Percentiles rank a stretch among this genome's conserved stretches.
These are phyloP conservation scores for Beroe forskalii DNA, from an alignment of 37 sponge, comb jelly and placozoan species.

Conservation along the genomic window DNA sequence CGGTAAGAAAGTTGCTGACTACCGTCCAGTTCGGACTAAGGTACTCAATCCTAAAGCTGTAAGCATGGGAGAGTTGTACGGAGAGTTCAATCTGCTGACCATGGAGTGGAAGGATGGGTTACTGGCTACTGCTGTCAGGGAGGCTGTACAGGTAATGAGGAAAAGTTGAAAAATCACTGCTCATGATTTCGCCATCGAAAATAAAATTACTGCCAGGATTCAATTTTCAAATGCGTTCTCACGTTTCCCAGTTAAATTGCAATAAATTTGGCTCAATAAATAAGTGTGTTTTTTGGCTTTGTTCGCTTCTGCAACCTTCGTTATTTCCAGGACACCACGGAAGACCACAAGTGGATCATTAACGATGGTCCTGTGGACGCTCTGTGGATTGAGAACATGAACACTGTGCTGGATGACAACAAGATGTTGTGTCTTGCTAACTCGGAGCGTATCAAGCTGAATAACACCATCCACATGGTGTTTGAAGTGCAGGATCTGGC, in stretches of 20 bases:
- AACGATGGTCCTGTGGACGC: conserved; percentile 99
- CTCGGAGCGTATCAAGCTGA: conserved; percentile 94
- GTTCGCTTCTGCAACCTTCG: too few species aligned
- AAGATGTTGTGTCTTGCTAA: conserved; percentile 99
- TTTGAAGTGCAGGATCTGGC: conserved; percentile 99
- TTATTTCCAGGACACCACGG: conserved; percentile 87
- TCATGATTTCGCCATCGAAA: too few species aligned
- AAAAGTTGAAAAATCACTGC: too few species aligned
- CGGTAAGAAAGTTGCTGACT: conserved; percentile 68
- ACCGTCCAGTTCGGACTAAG: conserved; percentile 87
- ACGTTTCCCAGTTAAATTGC: too few species aligned
- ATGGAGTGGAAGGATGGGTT: conserved; percentile 98
- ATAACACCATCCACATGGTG: conserved; percentile 92
- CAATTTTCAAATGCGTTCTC: too few species aligned
- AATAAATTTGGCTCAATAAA: too few species aligned
- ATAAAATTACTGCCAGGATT: too few species aligned
- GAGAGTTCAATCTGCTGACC: conserved; percentile 92
- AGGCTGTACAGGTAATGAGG: conserved; percentile 83
- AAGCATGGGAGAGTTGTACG: conserved; percentile 96
- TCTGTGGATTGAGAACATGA: conserved; percentile 99
- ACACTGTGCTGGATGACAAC: conserved; percentile 99
- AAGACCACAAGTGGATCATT: conserved; percentile 97
- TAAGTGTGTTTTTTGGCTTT: too few species aligned
- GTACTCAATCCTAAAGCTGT: conserved; percentile 97
- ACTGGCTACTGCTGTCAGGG: conserved; percentile 91